Evolutionary conservation across 2,113 vertebrate species (phyloP), one percentile per base, ranked within the genome.

Genomic region (Colistium nudipinnis): DNA sequence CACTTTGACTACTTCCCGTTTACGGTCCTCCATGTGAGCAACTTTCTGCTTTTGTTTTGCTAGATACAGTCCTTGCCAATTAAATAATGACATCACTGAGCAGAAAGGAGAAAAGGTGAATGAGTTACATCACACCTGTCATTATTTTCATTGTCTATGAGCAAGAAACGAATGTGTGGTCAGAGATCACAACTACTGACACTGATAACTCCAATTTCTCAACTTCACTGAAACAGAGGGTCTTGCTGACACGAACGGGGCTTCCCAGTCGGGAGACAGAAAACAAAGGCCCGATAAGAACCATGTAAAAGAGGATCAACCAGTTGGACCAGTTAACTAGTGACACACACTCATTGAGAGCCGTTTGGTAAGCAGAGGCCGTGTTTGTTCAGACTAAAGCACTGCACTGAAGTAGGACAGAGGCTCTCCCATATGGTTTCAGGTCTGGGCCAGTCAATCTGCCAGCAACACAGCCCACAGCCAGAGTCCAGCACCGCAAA

Each of bases 251-350:
- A 31, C 39, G 4, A 51, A 75, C 65, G 27, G 20, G 39, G 5
- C 59, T 68, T 75, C 27, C 62, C 55, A 67, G 64, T 20, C 27
- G 16, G 11, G 22, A 3, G 61, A 66, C 69, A 59, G 39, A 77
- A 78, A 68, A 80, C 52, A 70, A 24, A 66, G 20, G 31, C n/a
- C 48, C 19, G 7, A 49, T 54, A 54, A 57, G 36, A 78, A 51
- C 38, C 25, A 68, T 16, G 12, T 71, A 67, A 71, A 39, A 76
- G 76, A 72, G 45, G 82, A 69, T 36, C 28, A 78, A 90, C 89
- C 80, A 59, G 90, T 79, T 56, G 2, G 62, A 88, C 84, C 74
- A 70, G 89, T 90, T 89, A 11, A 28, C 2, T 8, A 47, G 44
- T 38, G n/a, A 71, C 22, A 49, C 22, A 49, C 25, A 38, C 25